Percentiles rank a stretch among this genome's conserved stretches.
phyloP scores from a whole-genome alignment of 35 echinoderm and acorn worm species.

The Acanthaster planci region DNA sequence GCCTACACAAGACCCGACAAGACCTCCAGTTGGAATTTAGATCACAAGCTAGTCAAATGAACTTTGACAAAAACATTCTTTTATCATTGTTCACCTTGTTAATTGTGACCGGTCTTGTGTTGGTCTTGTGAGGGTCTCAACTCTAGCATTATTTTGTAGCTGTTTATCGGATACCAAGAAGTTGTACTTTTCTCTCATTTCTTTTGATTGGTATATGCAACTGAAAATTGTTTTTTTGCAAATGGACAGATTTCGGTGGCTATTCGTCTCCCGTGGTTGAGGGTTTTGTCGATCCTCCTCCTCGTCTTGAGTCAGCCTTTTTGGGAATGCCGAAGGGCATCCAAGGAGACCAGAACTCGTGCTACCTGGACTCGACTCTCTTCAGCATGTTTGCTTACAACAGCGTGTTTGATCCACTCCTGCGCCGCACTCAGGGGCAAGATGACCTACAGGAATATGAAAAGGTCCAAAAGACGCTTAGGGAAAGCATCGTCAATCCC shows the following conservation, averaged over 20 bases:
- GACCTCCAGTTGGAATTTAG: no score
- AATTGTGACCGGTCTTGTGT: no score
- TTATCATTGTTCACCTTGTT: no score
- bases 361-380: conserved; percentile 91
- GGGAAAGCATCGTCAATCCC: conserved; percentile 79
- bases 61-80: no score
- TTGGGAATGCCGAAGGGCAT: conserved; percentile 76
- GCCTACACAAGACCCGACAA: no score
- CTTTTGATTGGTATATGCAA: no score
- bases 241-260: conserved; percentile 67
- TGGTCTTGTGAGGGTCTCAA: no score
- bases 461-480: conserved; percentile 53
- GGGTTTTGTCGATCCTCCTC: conserved; percentile 48
- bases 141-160: no score
- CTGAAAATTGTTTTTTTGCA: no score
- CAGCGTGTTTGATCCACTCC: conserved; percentile 67
- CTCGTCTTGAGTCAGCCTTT: not conserved
- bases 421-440: not conserved
- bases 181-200: no score
- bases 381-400: conserved; percentile 97
- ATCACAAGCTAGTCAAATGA: no score
- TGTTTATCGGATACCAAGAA: no score
- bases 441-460: conserved; percentile 39
- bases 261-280: conserved; percentile 51
- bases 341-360: conserved; percentile 94